These are phyloP conservation scores for Hydrotaea cyrtoneurina DNA, from an alignment of 2,888 invertebrate species.

Conservation along the genomic window DNA sequence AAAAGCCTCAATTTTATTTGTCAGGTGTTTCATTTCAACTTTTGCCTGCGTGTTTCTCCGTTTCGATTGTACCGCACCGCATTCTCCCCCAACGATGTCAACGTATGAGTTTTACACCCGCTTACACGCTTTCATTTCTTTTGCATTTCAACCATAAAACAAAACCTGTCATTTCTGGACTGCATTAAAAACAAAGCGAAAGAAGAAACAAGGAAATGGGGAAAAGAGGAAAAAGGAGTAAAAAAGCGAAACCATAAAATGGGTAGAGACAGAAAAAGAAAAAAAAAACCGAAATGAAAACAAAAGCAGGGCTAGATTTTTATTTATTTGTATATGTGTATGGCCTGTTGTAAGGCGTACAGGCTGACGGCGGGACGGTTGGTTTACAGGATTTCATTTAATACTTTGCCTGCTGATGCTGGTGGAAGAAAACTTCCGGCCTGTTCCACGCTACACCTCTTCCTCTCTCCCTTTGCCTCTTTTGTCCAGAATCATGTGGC, in stretches of 20 bases:
- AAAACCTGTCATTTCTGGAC: slow-evolving; percentile 53
- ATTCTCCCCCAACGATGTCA: neutral
- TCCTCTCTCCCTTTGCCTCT: too few species aligned
- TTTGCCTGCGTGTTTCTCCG: neutral
- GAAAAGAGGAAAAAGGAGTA: neutral
- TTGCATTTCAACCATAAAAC: slow-evolving; percentile 14
- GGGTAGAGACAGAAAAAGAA: neutral
- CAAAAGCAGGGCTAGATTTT: slow-evolving; percentile 34
- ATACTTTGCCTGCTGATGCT: too few species aligned
- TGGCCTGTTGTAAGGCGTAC: slow-evolving; percentile 51
- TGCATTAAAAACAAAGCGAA: slow-evolving; percentile 48
- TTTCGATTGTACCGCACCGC: neutral
- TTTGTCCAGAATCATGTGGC: slow-evolving; percentile 2
- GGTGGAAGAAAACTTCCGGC: too few species aligned
- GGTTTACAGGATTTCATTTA: slow-evolving; percentile 21
- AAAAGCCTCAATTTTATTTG: slow-evolving; percentile 66
- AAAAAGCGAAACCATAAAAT: too few species aligned
- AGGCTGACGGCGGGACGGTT: neutral
- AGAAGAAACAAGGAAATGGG: slow-evolving; percentile 12
- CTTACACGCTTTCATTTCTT: slow-evolving; percentile 27
- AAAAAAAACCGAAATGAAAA: slow-evolving; percentile 22
- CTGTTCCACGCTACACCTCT: too few species aligned
- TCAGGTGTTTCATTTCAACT: slow-evolving; percentile 64
- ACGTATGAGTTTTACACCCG: slow-evolving; percentile 45
- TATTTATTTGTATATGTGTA: slow-evolving; percentile 36